Evolutionary conservation across 2,113 vertebrate genomes (phyloP), one percentile per base, ranked within the genome.

Genomic region (Saguinus midas): DNA sequence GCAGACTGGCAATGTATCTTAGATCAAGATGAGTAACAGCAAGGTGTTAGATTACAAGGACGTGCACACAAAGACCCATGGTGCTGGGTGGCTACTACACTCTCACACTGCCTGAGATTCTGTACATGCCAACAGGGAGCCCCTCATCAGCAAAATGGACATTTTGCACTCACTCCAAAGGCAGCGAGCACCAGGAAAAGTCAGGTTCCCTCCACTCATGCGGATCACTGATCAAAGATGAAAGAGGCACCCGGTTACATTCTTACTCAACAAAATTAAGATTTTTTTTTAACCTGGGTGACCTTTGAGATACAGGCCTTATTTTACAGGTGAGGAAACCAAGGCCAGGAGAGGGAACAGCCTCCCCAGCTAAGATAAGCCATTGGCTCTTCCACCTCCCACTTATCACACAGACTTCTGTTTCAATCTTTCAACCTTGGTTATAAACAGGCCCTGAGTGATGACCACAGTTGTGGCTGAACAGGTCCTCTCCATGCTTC

Each of bases 261-360:
- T 97, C 90, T 97, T 96, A 90, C 48, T 82, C 87, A 84, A 95
- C 87, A 90, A 90, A 35, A 55, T n/a, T 66, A 58, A 75, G 70
- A n/a, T 40, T 32, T 76, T 45, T 79, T 21, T 23, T 87, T 84
- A 96, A 32, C 55, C 20, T 17, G 29, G 73, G 78, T 52, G 81
- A 92, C 76, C 79, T 82, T 85, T 85, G 72, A 61, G 40, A 87
- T 76, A 43, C 7, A 37, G 17, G 45, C 66, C 16, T 97, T 50
- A 32, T 95, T 96, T 76, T 75, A 85, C 23, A 93, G 66, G 57
- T 58, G 23, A 93, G 70, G 64, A 95, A 95, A 89, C 66, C 64
- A 94, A 81, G 40, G 40, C 61, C 87, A 75, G 16, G 48, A 89
- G 25, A 94, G 9, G 61, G 23, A 11, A 40, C 27, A 37, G 35